phyloP scores from a whole-genome alignment of 2,797 vertebrate species.

The Coregonus ussuriensis region DNA sequence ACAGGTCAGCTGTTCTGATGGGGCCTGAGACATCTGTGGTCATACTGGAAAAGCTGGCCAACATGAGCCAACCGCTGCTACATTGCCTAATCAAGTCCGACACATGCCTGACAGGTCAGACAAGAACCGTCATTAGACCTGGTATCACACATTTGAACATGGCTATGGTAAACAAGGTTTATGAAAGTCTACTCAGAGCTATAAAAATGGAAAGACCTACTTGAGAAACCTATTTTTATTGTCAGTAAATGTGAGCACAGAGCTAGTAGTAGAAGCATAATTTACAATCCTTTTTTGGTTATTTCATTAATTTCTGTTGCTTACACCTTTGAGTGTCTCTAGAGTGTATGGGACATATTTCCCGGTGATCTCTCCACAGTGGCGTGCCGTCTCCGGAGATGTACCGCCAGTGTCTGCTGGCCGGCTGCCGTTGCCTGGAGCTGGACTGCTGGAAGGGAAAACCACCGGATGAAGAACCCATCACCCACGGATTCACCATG shows the following conservation, averaged over 20 bases:
- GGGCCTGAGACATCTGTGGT: constrained; percentile 89
- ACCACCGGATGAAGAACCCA: constrained; percentile 92
- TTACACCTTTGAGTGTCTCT: background rate
- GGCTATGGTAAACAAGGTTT: background rate
- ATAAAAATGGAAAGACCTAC: background rate
- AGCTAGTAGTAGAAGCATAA: background rate
- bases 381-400: constrained; percentile 95
- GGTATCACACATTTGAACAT: background rate
- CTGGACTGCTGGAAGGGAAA: constrained; percentile 99
- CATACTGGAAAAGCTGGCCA: constrained; percentile 82
- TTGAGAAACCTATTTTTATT: background rate
- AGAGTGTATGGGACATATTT: background rate
- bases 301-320: background rate
- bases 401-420: constrained; percentile 93
- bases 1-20: constrained; percentile 89
- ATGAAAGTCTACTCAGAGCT: background rate
- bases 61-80: constrained; percentile 91
- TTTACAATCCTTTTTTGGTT: background rate
- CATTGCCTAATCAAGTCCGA: constrained; percentile 98
- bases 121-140: background rate
- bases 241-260: no score
- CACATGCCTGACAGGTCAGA: constrained; percentile 93
- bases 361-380: constrained; percentile 67
- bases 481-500: constrained; percentile 99
- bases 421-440: constrained; percentile 95